Evolutionary conservation across 1,140 invertebrate species (phyloP), one percentile per base, ranked within the genome.

Genomic region (Drosophila bocki): DNA sequence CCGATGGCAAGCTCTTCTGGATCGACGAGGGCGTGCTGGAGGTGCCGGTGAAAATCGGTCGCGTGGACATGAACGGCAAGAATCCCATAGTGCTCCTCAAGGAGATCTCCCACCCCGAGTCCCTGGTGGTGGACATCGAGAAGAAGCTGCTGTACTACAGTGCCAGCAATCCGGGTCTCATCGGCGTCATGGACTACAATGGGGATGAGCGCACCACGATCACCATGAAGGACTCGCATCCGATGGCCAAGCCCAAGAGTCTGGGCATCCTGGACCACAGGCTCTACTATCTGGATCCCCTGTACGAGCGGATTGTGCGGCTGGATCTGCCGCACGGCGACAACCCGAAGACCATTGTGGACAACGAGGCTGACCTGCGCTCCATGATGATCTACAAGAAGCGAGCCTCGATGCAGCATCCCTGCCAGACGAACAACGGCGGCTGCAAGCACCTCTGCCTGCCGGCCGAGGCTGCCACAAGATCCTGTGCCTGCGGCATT

Each of bases 361-460:
- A 98, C 72, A 98, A 98, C 83, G 97, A 98, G 81, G 95, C 95
- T 2, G 96, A 97, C 79, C 92, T 99, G n/a, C 97, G 97, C 78
- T 97, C 96, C 0, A 94, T 99, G 82, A 97, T 96, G 12, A 96
- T 99, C 68, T 98, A 97, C 93, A 96, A 96, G 72, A 98, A 98
- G 93, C 94, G 97, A n/a, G 95, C 95, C 39, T 94, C 95, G 67
- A 94, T 95, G 39, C 96, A 96, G 61, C 97, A 99, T 93, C 97
- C 98, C 0, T 99, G 98, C 92, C 93, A 96, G 13, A 94, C 93
- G 11, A 96, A 95, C 71, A 99, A 99, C 83, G 98, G 98, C 1
- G 97, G 96, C 0, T 99, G 98, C 93, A 96, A 97, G 71, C 98
- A 99, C 51, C 95, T 99, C 15, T 99, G 98, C 92, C 95, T 99